Conservation (phyloP, 2,888 invertebrate genomes). For the Sphecodes monilicornis region DNA sequence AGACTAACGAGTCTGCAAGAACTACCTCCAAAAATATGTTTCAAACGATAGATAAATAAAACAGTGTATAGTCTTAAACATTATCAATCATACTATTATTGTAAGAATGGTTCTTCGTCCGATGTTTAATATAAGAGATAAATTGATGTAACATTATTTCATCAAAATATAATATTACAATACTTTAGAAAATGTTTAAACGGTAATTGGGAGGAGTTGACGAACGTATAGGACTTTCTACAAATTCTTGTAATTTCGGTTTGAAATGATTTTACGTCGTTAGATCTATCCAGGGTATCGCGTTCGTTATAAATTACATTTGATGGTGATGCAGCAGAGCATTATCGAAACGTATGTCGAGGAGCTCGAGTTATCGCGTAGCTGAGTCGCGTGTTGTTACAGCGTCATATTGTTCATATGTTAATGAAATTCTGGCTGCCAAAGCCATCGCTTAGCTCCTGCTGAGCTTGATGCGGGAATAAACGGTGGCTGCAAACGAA, state of each 20-base stretch:
- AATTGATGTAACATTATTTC: no score
- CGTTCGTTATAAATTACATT: slow-evolving; percentile 29
- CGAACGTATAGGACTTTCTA: neutral
- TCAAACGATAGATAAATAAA: no score
- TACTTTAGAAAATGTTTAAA: no score
- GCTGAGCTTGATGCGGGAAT: slow-evolving; percentile 55
- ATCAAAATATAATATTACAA: no score
- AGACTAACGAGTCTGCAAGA: no score
- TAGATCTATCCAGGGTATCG: slow-evolving; percentile 1
- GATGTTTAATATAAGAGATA: no score
- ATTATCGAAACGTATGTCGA: slow-evolving; percentile 26
- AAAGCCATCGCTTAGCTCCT: slow-evolving; percentile 56
- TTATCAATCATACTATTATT: no score
- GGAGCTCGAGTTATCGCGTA: slow-evolving; percentile 11
- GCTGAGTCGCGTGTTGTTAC: slow-evolving; percentile 9
- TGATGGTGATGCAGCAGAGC: neutral
- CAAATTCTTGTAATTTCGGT: neutral
- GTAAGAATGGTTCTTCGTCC: no score
- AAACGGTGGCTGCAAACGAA: slow-evolving; percentile 61
- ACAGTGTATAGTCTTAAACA: no score
- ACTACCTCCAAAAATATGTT: no score
- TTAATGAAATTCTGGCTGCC: slow-evolving; percentile 70
- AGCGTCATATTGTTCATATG: slow-evolving; percentile 45
- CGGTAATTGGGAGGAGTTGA: no score
- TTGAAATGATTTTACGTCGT: neutral